These are phyloP conservation scores for Aurelia coerulea DNA, from an alignment of 30 jellyfish, hydroid and myxozoan species.

Conservation along the genomic window DNA sequence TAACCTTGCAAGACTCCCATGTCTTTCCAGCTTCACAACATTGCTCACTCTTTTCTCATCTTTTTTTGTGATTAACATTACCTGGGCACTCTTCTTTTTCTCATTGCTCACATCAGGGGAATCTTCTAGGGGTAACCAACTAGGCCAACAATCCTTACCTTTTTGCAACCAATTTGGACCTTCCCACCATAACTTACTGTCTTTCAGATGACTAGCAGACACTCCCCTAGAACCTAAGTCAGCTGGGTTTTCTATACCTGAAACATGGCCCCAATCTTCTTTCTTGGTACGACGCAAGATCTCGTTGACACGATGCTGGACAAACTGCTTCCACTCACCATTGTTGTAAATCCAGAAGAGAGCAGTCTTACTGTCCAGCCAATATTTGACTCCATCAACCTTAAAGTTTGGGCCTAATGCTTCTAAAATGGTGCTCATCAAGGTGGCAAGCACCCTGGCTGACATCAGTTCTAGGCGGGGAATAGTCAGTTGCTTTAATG, in stretches of 20 bases:
- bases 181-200: conserved; percentile 61
- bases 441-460: conserved; percentile 47
- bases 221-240: conserved; percentile 66
- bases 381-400: too few relatives aligned
- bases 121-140: conserved; percentile 19
- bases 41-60: conserved; percentile 28
- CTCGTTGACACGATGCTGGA: conserved; percentile 56
- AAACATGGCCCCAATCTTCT: conserved; percentile 64
- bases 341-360: conserved; percentile 52
- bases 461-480: conserved; percentile 67
- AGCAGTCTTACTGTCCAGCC: conserved; percentile 57
- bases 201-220: conserved; percentile 37
- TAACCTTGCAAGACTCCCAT: conserved; percentile 31
- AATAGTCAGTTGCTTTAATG: conserved; percentile 32
- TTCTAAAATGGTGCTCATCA: conserved; percentile 26
- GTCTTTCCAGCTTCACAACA: conserved; percentile 15
- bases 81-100: conserved; percentile 29
- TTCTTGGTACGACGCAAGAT: conserved; percentile 31
- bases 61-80: conserved; percentile 13
- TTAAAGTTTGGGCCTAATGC: conserved; percentile 30
- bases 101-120: conserved; percentile 35
- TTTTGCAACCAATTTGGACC: conserved; percentile 55
- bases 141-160: conserved; percentile 49
- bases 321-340: conserved; percentile 71
- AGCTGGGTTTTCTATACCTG: conserved; percentile 62